phyloP scores from a whole-genome alignment of 2,113 vertebrate genomes.

The Ginglymostoma cirratum region DNA sequence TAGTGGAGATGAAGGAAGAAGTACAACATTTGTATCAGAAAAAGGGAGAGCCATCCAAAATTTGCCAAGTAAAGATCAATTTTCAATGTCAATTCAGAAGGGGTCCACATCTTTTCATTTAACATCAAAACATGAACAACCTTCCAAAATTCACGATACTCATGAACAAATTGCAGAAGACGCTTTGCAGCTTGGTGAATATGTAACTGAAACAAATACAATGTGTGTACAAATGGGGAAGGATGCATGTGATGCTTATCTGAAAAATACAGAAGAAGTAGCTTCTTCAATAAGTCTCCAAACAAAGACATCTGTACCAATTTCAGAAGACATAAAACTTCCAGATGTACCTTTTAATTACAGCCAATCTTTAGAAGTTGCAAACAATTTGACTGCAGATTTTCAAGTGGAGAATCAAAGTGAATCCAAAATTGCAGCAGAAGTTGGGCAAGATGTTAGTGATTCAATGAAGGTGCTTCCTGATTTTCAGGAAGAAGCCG shows the following conservation, averaged over 20 bases:
- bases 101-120: neutral
- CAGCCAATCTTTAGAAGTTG: neutral
- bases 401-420: neutral
- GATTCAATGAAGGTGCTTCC: neutral
- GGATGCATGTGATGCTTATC: neutral
- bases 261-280: neutral
- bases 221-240: neutral
- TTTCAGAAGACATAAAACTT: neutral
- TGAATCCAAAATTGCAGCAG: neutral
- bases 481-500: neutral
- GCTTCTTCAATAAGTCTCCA: neutral
- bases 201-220: neutral
- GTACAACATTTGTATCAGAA: neutral
- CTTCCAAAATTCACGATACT: neutral
- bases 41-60: neutral
- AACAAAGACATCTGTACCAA: neutral
- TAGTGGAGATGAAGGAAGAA: neutral
- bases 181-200: neutral
- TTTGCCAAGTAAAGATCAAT: neutral
- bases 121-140: neutral
- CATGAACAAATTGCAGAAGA: neutral
- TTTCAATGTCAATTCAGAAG: neutral
- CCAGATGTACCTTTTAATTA: neutral
- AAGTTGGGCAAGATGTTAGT: neutral
- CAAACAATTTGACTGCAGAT: neutral